Conservation (phyloP, 1,140 invertebrate genomes). For the Cydia pomonella region DNA sequence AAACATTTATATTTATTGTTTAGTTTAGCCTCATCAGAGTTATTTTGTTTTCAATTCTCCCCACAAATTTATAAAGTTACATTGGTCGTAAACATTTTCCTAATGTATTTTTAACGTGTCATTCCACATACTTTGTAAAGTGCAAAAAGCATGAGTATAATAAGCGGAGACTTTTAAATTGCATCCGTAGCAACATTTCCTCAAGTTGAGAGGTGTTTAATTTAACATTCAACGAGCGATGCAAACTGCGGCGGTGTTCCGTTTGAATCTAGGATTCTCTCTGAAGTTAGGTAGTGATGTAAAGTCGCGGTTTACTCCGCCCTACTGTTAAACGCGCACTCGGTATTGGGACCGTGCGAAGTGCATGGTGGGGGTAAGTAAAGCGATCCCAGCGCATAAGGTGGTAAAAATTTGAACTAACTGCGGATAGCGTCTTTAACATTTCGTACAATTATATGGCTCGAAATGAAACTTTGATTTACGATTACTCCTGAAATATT, state of each 20-base stretch:
- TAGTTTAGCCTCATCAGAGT: not conserved
- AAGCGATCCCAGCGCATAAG: too few species aligned
- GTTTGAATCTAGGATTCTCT: slow-evolving; percentile 21
- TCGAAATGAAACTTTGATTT: too few species aligned
- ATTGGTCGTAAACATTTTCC: not conserved
- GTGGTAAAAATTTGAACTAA: too few species aligned
- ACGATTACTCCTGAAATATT: too few species aligned
- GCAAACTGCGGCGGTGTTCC: slow-evolving; percentile 18
- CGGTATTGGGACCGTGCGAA: too few species aligned
- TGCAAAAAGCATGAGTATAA: not conserved
- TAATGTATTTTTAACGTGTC: not conserved
- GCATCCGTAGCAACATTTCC: slow-evolving; percentile 19
- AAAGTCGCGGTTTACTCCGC: not conserved
- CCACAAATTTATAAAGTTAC: not conserved
- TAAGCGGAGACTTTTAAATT: slow-evolving; percentile 25
- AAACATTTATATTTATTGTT: not conserved
- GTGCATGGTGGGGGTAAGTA: too few species aligned
- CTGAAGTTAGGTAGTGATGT: slow-evolving; percentile 14
- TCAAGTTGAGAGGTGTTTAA: slow-evolving; percentile 7
- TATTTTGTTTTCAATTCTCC: not conserved
- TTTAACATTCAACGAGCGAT: slow-evolving; percentile 24
- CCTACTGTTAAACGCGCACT: not conserved
- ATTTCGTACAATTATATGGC: too few species aligned
- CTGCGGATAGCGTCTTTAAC: too few species aligned
- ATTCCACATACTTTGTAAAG: not conserved